These are phyloP conservation scores for Phylloscopus whistleri DNA, from an alignment of 2,113 vertebrate genomes.

Conservation along the genomic window DNA sequence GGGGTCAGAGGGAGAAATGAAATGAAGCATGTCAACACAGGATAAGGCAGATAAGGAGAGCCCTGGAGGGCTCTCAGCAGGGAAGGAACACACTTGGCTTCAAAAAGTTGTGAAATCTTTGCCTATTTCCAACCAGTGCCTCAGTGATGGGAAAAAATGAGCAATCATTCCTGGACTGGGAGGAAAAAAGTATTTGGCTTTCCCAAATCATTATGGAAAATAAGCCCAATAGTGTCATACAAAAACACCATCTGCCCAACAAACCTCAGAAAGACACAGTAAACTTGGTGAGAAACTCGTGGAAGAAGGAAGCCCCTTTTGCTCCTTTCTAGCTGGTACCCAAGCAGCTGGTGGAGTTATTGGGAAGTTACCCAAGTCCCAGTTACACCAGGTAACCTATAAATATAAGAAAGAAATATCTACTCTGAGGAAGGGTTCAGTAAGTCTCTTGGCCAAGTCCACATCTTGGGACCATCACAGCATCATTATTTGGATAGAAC, in stretches of 20 bases:
- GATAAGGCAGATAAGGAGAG: background rate
- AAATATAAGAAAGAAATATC: background rate
- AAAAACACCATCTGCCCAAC: background rate
- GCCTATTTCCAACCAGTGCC: background rate
- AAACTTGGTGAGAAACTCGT: background rate
- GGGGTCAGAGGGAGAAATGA: background rate
- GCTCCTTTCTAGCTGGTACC: background rate
- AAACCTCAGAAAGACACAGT: background rate
- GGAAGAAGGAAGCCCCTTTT: background rate
- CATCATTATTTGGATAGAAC: background rate
- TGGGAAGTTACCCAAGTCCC: background rate
- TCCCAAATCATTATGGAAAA: background rate
- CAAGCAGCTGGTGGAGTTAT: background rate
- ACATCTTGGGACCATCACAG: background rate
- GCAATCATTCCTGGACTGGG: conserved; percentile 3
- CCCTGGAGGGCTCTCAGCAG: background rate
- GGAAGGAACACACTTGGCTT: background rate
- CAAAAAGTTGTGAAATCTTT: background rate
- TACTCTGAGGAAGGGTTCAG: background rate
- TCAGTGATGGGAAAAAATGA: conserved; percentile 25
- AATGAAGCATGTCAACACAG: background rate
- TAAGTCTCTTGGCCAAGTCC: background rate
- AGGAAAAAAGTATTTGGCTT: background rate
- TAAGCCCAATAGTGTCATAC: background rate
- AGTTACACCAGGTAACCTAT: background rate